These are phyloP conservation scores for Harpalus rubripes DNA, from an alignment of 2,888 invertebrate genomes.

Conservation along the genomic window DNA sequence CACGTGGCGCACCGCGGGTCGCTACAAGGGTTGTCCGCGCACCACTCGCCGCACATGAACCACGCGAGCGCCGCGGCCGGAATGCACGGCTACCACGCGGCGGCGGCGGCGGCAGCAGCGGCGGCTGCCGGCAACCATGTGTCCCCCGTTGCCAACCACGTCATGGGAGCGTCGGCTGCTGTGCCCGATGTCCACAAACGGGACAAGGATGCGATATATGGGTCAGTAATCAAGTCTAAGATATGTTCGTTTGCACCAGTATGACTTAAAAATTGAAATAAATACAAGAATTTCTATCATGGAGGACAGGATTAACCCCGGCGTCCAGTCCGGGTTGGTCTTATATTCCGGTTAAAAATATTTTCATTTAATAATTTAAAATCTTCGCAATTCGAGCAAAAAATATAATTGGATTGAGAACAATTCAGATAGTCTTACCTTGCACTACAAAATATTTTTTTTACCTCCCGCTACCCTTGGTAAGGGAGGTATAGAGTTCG, in stretches of 20 bases:
- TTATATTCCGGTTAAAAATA: no score
- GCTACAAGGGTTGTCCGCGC: conserved; percentile 83
- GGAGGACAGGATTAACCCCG: no score
- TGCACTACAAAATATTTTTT: no score
- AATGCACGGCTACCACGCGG: conserved; percentile 90
- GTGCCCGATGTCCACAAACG: conserved; percentile 96
- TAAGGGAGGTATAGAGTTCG: no score
- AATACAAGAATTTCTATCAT: not conserved
- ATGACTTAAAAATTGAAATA: not conserved
- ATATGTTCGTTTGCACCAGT: not conserved
- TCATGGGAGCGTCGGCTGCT: conserved; percentile 86
- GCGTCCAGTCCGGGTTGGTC: no score
- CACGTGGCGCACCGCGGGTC: conserved; percentile 84
- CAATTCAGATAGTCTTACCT: no score
- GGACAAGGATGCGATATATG: conserved; percentile 99
- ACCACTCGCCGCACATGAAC: conserved; percentile 90
- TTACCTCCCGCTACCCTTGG: no score
- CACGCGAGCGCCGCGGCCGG: conserved; percentile 84
- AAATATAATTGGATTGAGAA: no score
- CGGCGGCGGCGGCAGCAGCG: conserved; percentile 81
- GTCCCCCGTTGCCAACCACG: conserved; percentile 86
- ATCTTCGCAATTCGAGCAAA: no score
- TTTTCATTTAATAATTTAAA: no score
- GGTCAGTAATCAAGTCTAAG: conserved; percentile 86
- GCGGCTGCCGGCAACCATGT: conserved; percentile 87